A percentile compares a stretch with the other conserved stretches of the same genome.
phyloP scores from a whole-genome alignment of 92 coral and sea anemone genomes.

The Siderastrea siderea region DNA sequence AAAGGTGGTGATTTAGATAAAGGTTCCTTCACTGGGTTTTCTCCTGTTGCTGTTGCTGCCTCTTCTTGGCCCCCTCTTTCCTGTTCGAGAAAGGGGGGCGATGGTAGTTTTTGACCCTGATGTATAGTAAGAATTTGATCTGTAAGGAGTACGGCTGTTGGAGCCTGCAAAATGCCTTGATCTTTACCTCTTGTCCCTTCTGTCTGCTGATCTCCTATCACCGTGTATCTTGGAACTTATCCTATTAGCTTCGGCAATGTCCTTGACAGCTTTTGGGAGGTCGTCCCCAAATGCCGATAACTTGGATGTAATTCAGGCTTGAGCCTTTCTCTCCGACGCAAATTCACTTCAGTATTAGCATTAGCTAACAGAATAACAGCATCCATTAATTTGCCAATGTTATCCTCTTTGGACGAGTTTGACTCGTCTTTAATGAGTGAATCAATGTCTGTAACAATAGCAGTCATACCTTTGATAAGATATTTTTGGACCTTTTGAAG shows the following conservation, averaged over 20 bases:
- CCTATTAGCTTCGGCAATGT: constrained; percentile 16
- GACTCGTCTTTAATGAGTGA: neutral
- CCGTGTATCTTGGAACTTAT: neutral
- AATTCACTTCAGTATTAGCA: neutral
- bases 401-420: constrained; percentile 1
- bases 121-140: neutral
- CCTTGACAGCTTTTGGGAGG: constrained; percentile 1
- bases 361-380: constrained; percentile 6
- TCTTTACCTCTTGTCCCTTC: neutral
- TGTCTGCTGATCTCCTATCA: constrained; percentile 2
- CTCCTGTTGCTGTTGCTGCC: constrained; percentile 8
- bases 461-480: constrained; percentile 7
- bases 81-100: neutral
- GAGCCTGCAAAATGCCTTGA: constrained; percentile 5
- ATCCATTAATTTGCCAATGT: constrained; percentile 5
- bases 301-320: constrained; percentile 7
- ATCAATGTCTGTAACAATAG: constrained; percentile 16
- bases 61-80: neutral
- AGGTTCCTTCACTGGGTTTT: neutral
- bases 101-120: neutral
- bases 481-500: constrained; percentile 11
- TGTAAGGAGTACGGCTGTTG: constrained; percentile 1
- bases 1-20: constrained; percentile 10
- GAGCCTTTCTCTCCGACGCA: constrained; percentile 14
- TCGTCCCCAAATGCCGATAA: constrained; percentile 7